phyloP scores from a whole-genome alignment of 2,888 invertebrate genomes.

The Hetaerina titia region DNA sequence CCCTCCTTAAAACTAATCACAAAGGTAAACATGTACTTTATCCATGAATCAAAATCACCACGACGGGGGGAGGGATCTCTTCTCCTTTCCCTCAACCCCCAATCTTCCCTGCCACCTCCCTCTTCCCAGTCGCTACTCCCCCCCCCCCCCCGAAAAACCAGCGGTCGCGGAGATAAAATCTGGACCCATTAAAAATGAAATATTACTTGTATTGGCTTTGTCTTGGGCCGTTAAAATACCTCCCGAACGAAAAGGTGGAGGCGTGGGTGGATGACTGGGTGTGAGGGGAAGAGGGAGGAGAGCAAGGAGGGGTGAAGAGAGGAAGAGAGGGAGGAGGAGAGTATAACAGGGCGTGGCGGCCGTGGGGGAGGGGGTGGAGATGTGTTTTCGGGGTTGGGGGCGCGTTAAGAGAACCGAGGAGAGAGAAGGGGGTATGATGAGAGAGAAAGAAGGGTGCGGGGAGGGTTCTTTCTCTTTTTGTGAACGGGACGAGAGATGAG shows the following conservation, averaged over 20 bases:
- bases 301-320: neutral
- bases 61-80: neutral
- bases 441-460: neutral
- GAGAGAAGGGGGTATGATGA: neutral
- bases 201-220: conserved; percentile 67
- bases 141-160: neutral
- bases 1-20: conserved; percentile 56
- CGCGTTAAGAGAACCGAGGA: neutral
- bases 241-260: conserved; percentile 1
- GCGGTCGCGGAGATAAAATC: conserved; percentile 58
- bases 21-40: conserved; percentile 62
- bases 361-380: no score
- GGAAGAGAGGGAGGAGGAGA: neutral
- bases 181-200: conserved; percentile 63
- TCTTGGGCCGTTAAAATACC: conserved; percentile 52
- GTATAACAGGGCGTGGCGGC: neutral
- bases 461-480: neutral
- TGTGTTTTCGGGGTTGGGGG: neutral
- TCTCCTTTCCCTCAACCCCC: neutral
- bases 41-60: conserved; percentile 58
- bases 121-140: no score
- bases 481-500: neutral
- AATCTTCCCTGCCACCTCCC: neutral
- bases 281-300: neutral
- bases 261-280: neutral